Percentiles rank a stretch among this genome's conserved stretches.
Conservation (phyloP, 2,113 vertebrate genomes). For the Psephotus haematonotus region DNA sequence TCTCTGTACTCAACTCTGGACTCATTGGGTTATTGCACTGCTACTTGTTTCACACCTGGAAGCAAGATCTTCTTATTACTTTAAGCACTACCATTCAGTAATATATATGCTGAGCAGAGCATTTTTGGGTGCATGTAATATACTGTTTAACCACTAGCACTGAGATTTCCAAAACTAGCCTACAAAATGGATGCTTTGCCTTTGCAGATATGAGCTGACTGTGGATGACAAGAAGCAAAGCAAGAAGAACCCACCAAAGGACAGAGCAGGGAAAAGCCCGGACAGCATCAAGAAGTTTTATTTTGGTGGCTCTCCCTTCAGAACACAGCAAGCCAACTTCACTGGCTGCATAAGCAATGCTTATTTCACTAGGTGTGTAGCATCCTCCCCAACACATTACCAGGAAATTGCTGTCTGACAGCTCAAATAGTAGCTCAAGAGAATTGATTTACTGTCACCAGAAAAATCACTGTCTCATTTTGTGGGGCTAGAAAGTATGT, state of each 20-base stretch:
- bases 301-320: conserved; percentile 86
- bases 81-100: not conserved
- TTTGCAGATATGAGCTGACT: conserved; percentile 84
- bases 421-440: not conserved
- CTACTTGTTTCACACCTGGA: not conserved
- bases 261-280: conserved; percentile 43
- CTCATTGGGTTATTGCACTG: not conserved
- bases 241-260: conserved; percentile 76
- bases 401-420: not conserved
- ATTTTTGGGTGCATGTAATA: not conserved
- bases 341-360: conserved; percentile 95
- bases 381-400: not conserved
- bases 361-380: conserved; percentile 88
- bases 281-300: conserved; percentile 81
- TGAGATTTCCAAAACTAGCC: not conserved
- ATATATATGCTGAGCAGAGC: not conserved
- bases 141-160: not conserved
- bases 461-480: not conserved
- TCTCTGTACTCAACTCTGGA: not conserved
- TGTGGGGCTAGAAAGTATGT: not conserved
- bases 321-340: conserved; percentile 86
- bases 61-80: not conserved
- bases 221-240: conserved; percentile 89
- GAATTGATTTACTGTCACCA: not conserved
- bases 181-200: conserved; percentile 10